phyloP scores from a whole-genome alignment of 2,797 vertebrate species.

The Odontamblyopus rebecca region DNA sequence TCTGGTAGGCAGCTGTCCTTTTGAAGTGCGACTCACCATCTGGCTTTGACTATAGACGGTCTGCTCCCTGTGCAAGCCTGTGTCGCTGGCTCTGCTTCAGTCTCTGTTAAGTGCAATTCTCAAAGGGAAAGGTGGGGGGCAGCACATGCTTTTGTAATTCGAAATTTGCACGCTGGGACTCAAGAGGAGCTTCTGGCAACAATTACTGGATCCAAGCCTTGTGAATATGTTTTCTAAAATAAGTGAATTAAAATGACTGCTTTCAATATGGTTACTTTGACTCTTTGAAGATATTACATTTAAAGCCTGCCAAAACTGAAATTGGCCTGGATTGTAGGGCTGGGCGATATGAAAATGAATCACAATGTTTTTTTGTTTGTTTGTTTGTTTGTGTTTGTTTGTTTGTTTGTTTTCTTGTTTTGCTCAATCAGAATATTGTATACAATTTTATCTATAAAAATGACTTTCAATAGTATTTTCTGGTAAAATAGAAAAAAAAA shows the following conservation, averaged over 20 bases:
- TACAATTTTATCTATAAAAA: too few species aligned
- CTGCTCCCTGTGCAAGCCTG: conserved; percentile 32
- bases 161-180: conserved; percentile 42
- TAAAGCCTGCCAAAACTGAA: background rate
- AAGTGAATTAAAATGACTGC: background rate
- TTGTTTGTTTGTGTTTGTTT: too few species aligned
- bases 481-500: too few species aligned
- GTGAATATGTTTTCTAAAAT: conserved; percentile 2
- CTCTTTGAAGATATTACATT: background rate
- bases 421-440: too few species aligned
- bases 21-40: conserved; percentile 68
- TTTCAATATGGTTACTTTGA: background rate
- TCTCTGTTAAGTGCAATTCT: conserved; percentile 57
- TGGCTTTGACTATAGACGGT: conserved; percentile 56
- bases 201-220: conserved; percentile 1
- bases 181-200: conserved; percentile 13
- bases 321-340: background rate
- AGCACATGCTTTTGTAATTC: conserved; percentile 68
- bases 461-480: too few species aligned
- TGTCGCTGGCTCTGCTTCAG: conserved; percentile 32
- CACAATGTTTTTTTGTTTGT: too few species aligned
- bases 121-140: conserved; percentile 69
- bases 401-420: too few species aligned
- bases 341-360: too few species aligned
- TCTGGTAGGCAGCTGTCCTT: conserved; percentile 69